Percentiles rank a stretch among this genome's conserved stretches.
Conservation (phyloP, 1,140 invertebrate genomes). For the Danaus plexippus region DNA sequence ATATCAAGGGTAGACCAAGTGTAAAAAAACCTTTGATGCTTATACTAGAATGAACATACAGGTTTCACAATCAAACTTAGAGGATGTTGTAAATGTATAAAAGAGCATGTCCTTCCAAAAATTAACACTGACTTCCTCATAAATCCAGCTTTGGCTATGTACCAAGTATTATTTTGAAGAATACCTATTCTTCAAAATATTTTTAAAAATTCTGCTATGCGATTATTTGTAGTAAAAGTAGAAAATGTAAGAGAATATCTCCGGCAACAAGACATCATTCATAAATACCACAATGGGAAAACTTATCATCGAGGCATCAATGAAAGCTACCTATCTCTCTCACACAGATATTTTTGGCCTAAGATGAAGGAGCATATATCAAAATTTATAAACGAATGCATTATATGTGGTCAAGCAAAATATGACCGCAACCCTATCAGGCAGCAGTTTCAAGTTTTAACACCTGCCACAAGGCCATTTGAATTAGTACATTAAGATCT, state of each 20-base stretch:
- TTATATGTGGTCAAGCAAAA: conserved; percentile 16
- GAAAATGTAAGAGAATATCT: too few species aligned
- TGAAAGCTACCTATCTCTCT: conserved; percentile 13
- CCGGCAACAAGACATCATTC: too few species aligned
- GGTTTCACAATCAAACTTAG: conserved; percentile 17
- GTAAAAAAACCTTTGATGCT: conserved; percentile 19
- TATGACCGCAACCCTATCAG: conserved; percentile 16
- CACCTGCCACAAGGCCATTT: conserved; percentile 10
- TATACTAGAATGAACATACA: conserved; percentile 17
- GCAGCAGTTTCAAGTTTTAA: conserved; percentile 11
- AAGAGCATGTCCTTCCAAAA: conserved; percentile 20
- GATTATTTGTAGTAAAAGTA: too few species aligned
- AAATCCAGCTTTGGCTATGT: conserved; percentile 15
- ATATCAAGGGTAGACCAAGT: too few species aligned
- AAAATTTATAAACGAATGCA: conserved; percentile 19
- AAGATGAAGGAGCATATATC: conserved; percentile 19
- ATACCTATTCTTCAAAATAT: conserved; percentile 14
- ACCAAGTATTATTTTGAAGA: too few species aligned
- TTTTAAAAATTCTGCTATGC: too few species aligned
- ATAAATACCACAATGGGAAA: conserved; percentile 2
- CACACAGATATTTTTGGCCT: conserved; percentile 16
- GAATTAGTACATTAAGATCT: conserved; percentile 8
- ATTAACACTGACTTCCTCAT: conserved; percentile 17
- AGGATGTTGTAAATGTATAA: conserved; percentile 17
- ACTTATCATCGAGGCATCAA: conserved; percentile 11